Evolutionary conservation across 2,113 vertebrate species (phyloP).

Genomic region (Atherinomorus stipes): DNA sequence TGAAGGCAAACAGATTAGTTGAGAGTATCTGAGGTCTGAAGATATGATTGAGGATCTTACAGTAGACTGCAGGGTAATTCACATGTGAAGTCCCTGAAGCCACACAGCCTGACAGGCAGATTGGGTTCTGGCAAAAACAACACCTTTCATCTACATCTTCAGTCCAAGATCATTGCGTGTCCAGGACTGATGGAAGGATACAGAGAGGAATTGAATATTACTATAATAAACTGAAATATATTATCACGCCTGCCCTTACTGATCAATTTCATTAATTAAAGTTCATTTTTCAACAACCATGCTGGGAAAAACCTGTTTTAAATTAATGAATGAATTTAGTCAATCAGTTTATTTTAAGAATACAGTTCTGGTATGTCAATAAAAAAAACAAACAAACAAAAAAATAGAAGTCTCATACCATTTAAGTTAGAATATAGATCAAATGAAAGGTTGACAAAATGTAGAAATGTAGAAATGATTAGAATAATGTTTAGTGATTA

Average conservation of each 20-base stretch:
- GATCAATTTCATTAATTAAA: not conserved
- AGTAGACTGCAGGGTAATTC: constrained; percentile 35
- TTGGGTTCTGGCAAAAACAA: constrained; percentile 18
- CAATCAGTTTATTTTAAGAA: no score
- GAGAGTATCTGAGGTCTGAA: constrained; percentile 24
- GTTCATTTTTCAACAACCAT: not conserved
- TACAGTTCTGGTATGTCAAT: no score
- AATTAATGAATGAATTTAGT: no score
- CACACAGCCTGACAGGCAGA: constrained; percentile 34
- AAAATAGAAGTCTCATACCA: no score
- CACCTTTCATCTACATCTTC: constrained; percentile 8
- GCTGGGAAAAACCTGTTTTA: no score
- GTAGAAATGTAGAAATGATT: no score
- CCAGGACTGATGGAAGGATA: not conserved
- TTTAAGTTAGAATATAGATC: no score
- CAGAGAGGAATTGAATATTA: not conserved
- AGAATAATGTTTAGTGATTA: no score
- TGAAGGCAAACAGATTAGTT: constrained; percentile 22
- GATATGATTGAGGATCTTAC: constrained; percentile 46
- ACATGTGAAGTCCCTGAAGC: constrained; percentile 33
- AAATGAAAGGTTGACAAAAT: no score
- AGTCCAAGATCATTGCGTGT: constrained; percentile 11
- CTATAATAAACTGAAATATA: no score
- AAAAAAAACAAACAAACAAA: no score
- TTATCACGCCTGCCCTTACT: not conserved